Conservation (phyloP, 2,888 invertebrate genomes). For the Zygaena filipendulae region DNA sequence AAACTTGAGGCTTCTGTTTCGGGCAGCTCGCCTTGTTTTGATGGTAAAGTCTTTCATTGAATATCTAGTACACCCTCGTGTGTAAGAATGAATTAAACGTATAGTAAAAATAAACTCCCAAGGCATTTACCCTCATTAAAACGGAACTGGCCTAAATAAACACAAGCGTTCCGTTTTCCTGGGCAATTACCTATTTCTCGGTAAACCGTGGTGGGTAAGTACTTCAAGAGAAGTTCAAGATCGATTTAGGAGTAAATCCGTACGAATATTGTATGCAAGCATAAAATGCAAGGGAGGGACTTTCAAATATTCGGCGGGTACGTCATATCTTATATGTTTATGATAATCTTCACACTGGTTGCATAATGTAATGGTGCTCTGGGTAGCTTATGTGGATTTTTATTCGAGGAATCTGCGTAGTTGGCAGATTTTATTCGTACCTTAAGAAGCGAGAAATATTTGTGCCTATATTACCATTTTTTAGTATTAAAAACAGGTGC, state of each 20-base stretch:
- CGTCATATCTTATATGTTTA: constrained; percentile 48
- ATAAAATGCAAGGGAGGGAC: constrained; percentile 22
- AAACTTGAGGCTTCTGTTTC: constrained; percentile 40
- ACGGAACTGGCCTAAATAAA: constrained; percentile 11
- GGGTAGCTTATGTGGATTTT: constrained; percentile 38
- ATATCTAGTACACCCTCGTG: constrained; percentile 11
- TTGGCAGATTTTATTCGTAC: constrained; percentile 35
- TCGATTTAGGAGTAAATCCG: constrained; percentile 21
- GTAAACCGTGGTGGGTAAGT: too few species aligned
- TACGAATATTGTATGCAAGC: constrained; percentile 16
- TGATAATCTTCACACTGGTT: constrained; percentile 51
- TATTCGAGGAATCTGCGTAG: constrained; percentile 37
- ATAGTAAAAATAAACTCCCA: too few species aligned
- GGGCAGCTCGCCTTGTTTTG: constrained; percentile 47
- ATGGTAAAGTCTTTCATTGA: constrained; percentile 24
- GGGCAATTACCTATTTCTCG: constrained; percentile 8
- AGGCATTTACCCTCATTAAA: too few species aligned
- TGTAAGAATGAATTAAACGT: constrained; percentile 3
- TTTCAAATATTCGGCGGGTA: constrained; percentile 18
- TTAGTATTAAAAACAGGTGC: too few species aligned
- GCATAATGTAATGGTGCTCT: constrained; percentile 55
- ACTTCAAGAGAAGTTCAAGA: constrained; percentile 8
- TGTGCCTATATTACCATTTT: too few species aligned
- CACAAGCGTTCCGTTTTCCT: constrained; percentile 4
- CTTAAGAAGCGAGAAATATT: too few species aligned